Evolutionary conservation across 2,797 vertebrate genomes (phyloP).

Genomic region (Karalla daura): DNA sequence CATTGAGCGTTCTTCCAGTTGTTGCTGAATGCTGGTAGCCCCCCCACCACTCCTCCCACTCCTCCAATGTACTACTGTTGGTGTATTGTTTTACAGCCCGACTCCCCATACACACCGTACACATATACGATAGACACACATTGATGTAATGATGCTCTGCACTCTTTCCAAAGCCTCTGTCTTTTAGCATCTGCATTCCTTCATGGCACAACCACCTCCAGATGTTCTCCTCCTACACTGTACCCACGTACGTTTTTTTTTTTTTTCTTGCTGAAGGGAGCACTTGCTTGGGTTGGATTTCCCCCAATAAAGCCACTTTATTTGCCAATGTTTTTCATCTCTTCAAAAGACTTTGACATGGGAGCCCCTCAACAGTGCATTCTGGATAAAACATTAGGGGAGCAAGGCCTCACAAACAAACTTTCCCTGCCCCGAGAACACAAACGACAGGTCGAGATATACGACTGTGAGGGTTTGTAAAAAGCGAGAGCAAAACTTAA

Average conservation of each 20-base stretch:
- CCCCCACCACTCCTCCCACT: not conserved
- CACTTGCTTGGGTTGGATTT: conserved; percentile 57
- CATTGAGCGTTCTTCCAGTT: not conserved
- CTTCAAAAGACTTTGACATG: conserved; percentile 56
- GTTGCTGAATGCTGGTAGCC: not conserved
- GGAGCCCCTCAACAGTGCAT: conserved; percentile 39
- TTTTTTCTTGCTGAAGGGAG: conserved; percentile 42
- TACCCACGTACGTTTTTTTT: conserved; percentile 47
- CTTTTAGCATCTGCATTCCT: conserved; percentile 62
- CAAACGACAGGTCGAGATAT: conserved; percentile 36
- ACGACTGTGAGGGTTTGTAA: conserved; percentile 29
- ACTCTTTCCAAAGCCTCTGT: conserved; percentile 38
- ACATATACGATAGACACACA: not conserved
- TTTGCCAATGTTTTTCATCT: conserved; percentile 67
- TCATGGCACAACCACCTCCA: conserved; percentile 72
- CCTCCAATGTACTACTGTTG: not conserved
- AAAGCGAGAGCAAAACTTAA: conserved; percentile 20
- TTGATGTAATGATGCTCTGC: conserved; percentile 42
- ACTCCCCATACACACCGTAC: not conserved
- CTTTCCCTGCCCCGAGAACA: conserved; percentile 32
- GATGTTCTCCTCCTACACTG: conserved; percentile 62
- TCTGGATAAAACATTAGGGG: conserved; percentile 69
- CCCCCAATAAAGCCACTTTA: conserved; percentile 59
- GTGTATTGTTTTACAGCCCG: not conserved
- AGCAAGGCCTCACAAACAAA: conserved; percentile 47